Evolutionary conservation across 1,140 invertebrate species (phyloP).

Genomic region (Acromyrmex heyeri): DNA sequence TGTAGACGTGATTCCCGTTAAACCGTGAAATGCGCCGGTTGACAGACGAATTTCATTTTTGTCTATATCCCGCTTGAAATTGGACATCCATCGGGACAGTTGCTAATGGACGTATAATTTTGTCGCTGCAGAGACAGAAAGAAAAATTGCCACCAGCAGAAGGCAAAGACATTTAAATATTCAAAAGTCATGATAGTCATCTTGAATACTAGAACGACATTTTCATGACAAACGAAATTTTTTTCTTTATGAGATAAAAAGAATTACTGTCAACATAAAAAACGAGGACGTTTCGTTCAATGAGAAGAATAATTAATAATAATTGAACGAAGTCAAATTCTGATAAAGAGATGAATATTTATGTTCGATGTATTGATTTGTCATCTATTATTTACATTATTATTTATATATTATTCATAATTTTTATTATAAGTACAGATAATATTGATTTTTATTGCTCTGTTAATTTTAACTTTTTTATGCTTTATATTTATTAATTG

Average conservation of each 20-base stretch:
- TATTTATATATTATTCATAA: no score
- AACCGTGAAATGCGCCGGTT: conserved; percentile 7
- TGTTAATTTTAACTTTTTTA: neutral
- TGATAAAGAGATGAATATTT: neutral
- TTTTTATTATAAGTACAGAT: neutral
- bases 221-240: conserved; percentile 46
- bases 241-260: neutral
- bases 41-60: conserved; percentile 40
- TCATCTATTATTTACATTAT: neutral
- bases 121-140: neutral
- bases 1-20: conserved; percentile 25
- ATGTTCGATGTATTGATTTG: neutral
- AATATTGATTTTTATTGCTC: neutral
- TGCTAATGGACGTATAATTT: conserved; percentile 54
- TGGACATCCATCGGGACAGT: conserved; percentile 25
- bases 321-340: neutral
- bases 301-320: neutral
- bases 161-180: conserved; percentile 66
- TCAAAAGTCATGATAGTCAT: conserved; percentile 30
- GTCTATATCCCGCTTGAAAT: conserved; percentile 6
- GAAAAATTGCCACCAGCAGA: neutral
- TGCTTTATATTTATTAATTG: neutral
- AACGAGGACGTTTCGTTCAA: conserved; percentile 1
- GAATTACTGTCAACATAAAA: conserved; percentile 18
- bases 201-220: conserved; percentile 32